Base-by-base conservation (phyloP, 2,797 vertebrate species). In the Neopelma chrysocephalum region DNA sequence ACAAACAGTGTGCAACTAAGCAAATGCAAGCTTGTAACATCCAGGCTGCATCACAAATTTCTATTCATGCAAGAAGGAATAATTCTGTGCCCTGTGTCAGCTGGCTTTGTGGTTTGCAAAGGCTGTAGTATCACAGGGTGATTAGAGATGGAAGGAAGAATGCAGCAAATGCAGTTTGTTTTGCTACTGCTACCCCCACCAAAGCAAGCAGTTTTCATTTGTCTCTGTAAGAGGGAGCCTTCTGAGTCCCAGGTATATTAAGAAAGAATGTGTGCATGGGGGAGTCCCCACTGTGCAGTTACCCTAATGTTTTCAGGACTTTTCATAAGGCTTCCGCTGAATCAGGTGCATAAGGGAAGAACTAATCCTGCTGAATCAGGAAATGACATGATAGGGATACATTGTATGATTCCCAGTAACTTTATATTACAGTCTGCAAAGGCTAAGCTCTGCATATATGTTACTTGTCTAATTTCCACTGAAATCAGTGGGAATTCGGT, bases 311-410 rank as follows among this genome's bases (percentile, higher is more conserved):
- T 90, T 91, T 87, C 62, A 65, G 62, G 73, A 79, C 29, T 91
- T 70, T 93, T 94, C 90, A 87, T 57, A 85, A 61, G 48, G 31
- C 34, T 92, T 40, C 42, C 2, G 20, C 43, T 75, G 87, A 92
- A 82, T 82, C 73, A 80, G 18, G 76, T 34, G 25, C 54, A 66
- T 68, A 90, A 92, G 85, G 17, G 62, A 89, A 82, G 73, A 86
- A 40, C 22, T 34, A 90, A 90, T 84, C 70, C 80, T 94, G 84
- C 93, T 94, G 95, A 96, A 91, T 93, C 89, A 90, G 87, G 77
- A 93, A 90, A 95, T 47, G 70, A 93, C 91, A 69, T 66, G 0
- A 84, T 60, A 23, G 89, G 88, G 89, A 94, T 66, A 73, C 16
- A 75, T 69, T 2, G 1, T 66, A 54, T 26, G 45, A 57, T 53